Evolutionary conservation across 1,140 invertebrate genomes (phyloP).

Genomic region (Zaprionus davidi): DNA sequence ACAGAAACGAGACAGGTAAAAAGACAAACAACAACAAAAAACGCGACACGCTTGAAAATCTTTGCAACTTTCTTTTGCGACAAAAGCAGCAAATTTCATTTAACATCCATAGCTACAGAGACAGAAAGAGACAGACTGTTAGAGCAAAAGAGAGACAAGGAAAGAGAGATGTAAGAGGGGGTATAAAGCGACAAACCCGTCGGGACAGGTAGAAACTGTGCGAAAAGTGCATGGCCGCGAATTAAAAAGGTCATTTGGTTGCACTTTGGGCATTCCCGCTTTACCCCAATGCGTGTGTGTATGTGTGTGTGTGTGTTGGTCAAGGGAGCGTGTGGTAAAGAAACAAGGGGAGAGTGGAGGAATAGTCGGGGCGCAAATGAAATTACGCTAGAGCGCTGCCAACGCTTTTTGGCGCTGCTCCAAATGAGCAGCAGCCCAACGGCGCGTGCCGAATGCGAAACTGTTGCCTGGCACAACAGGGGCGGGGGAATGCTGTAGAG

Average conservation of each 20-base stretch:
- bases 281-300: background rate
- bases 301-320: background rate
- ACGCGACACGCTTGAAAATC: slow-evolving; percentile 77
- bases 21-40: slow-evolving; percentile 30
- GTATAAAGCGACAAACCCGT: background rate
- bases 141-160: background rate
- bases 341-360: background rate
- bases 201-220: slow-evolving; percentile 8
- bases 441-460: slow-evolving; percentile 63
- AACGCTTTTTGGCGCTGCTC: slow-evolving; percentile 59
- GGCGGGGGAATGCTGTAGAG: background rate
- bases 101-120: slow-evolving; percentile 64
- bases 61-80: slow-evolving; percentile 78
- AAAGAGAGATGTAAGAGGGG: slow-evolving; percentile 5
- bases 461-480: background rate
- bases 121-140: slow-evolving; percentile 23
- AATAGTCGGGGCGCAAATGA: slow-evolving; percentile 29
- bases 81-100: slow-evolving; percentile 79
- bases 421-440: slow-evolving; percentile 72
- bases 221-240: slow-evolving; percentile 77
- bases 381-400: slow-evolving; percentile 54
- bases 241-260: slow-evolving; percentile 82
- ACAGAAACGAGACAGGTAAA: slow-evolving; percentile 23
- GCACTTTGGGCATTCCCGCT: slow-evolving; percentile 64
- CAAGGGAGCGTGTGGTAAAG: background rate